Conservation (phyloP, 2,113 vertebrate species). For the Corythornis vintsioides region DNA sequence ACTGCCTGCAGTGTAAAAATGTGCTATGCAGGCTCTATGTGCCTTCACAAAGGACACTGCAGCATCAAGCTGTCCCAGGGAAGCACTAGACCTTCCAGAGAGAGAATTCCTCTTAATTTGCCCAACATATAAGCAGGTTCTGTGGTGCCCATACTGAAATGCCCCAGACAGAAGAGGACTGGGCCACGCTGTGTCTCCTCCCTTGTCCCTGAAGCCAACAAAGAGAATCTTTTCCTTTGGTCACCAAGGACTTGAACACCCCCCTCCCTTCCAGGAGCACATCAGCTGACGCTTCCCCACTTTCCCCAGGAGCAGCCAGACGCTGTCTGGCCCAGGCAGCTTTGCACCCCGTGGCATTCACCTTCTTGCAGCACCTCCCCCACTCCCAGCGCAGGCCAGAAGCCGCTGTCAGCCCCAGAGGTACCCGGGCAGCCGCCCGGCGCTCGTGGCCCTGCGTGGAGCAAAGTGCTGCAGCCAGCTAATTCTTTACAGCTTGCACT, state of each 20-base stretch:
- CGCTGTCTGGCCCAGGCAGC: not conserved
- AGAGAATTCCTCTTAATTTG: not conserved
- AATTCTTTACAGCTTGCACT: conserved; percentile 92
- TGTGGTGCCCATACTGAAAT: not conserved
- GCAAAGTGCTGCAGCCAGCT: conserved; percentile 47
- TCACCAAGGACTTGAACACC: not conserved
- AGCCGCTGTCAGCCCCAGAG: not conserved
- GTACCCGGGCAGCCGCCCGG: not conserved
- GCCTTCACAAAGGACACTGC: not conserved
- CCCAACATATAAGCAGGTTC: rapidly evolving
- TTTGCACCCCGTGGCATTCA: not conserved
- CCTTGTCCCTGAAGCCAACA: not conserved
- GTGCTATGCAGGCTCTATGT: not conserved
- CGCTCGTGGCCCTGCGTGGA: not conserved
- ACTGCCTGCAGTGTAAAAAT: not conserved
- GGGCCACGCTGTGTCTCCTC: not conserved
- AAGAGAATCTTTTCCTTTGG: not conserved
- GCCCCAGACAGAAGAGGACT: not conserved
- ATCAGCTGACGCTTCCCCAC: not conserved
- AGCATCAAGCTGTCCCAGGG: not conserved
- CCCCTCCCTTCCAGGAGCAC: not conserved
- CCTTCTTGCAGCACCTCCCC: not conserved
- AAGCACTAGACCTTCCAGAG: not conserved
- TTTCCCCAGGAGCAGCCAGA: rapidly evolving
- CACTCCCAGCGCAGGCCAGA: not conserved